Percentiles rank a stretch among this genome's conserved stretches.
Evolutionary conservation across 2,113 vertebrate genomes (phyloP).

Genomic region (Petroica traversi): DNA sequence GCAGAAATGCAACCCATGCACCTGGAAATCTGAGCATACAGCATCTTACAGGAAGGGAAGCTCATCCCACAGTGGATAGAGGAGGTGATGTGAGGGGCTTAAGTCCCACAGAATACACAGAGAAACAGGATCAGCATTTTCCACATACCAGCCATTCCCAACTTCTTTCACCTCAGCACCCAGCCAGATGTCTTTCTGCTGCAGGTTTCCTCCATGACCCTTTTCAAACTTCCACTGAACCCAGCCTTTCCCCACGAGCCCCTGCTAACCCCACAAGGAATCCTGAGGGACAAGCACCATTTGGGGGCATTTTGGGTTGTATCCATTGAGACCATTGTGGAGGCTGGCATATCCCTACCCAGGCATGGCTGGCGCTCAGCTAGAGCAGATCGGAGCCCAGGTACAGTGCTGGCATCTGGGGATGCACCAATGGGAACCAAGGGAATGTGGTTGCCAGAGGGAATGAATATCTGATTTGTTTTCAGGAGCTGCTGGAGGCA

Average conservation of each 20-base stretch:
- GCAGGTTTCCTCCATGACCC: accelerated
- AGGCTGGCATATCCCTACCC: not conserved
- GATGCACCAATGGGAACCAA: accelerated
- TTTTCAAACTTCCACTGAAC: not conserved
- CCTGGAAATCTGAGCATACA: not conserved
- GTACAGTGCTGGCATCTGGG: not conserved
- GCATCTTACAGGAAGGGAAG: not conserved
- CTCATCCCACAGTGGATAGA: accelerated
- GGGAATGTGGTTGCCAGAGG: not conserved
- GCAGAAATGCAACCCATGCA: accelerated
- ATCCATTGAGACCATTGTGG: not conserved
- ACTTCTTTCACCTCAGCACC: not conserved
- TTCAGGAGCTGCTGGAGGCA: not conserved
- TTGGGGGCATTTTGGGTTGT: not conserved
- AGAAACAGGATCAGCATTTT: not conserved
- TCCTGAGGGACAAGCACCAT: accelerated
- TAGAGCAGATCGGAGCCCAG: too few species aligned
- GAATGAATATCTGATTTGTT: not conserved
- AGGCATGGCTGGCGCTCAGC: accelerated
- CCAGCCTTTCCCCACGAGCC: accelerated
- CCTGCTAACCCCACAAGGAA: not conserved
- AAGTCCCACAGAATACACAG: not conserved
- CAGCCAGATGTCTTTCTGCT: accelerated
- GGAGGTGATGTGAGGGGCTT: not conserved
- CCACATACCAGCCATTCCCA: accelerated